These are phyloP conservation scores for Diabrotica virgifera DNA, from an alignment of 1,140 invertebrate species.

Conservation along the genomic window DNA sequence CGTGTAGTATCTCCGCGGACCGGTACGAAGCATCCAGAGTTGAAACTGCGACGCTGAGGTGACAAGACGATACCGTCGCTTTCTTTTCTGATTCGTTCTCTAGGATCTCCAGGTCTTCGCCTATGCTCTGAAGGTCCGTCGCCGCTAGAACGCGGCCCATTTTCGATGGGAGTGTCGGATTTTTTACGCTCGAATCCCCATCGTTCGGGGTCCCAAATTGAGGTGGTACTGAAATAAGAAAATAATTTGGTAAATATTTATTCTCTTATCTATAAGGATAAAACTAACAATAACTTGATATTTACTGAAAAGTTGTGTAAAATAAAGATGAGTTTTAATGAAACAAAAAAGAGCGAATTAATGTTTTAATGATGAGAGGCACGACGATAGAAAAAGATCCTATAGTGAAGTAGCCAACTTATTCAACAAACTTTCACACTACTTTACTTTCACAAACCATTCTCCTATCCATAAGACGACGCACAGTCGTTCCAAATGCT, in stretches of 20 bases:
- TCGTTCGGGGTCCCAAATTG: conserved; percentile 61
- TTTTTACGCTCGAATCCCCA: conserved; percentile 57
- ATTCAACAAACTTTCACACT: too few species aligned
- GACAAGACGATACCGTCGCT: conserved; percentile 79
- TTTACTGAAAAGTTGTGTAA: too few species aligned
- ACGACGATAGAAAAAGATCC: too few species aligned
- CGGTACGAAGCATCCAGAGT: conserved; percentile 73
- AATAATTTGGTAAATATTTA: not conserved
- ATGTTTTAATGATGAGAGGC: too few species aligned
- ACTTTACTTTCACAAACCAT: too few species aligned
- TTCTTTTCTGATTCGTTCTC: conserved; percentile 76
- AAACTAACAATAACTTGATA: too few species aligned
- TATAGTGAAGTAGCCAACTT: too few species aligned
- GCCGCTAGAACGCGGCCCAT: conserved; percentile 40
- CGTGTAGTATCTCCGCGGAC: conserved; percentile 39
- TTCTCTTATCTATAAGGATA: too few species aligned
- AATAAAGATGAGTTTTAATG: too few species aligned
- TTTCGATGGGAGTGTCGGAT: conserved; percentile 55
- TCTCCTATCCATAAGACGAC: too few species aligned
- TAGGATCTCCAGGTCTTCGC: conserved; percentile 66
- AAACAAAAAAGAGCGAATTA: too few species aligned
- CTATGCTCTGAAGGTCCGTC: conserved; percentile 27
- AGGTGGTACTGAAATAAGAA: conserved; percentile 48
- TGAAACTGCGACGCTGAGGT: conserved; percentile 79
- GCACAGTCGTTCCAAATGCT: too few species aligned